A percentile compares a stretch with the other conserved stretches of the same genome.
phyloP scores from a whole-genome alignment of 2,113 vertebrate genomes.

The Oenanthe melanoleuca region DNA sequence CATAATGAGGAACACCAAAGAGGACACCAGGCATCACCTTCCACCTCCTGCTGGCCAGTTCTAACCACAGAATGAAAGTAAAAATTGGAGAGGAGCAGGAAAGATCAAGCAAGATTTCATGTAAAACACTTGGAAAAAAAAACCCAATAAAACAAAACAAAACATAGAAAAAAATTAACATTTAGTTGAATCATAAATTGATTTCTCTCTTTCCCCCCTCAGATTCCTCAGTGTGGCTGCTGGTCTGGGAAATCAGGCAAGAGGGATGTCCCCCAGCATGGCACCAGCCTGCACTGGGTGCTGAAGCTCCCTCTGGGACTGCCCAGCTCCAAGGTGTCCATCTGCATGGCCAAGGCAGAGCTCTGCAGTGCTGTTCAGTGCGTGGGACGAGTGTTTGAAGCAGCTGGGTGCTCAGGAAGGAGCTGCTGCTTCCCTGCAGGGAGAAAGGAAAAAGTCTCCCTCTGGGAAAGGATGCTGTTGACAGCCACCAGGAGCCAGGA shows the following conservation, averaged over 20 bases:
- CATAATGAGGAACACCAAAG: neutral
- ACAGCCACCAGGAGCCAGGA: neutral
- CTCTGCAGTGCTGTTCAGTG: neutral
- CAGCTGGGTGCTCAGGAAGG: neutral
- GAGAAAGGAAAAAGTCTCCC: neutral
- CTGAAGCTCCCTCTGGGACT: neutral
- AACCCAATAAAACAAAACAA: neutral
- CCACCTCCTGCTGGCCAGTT: neutral
- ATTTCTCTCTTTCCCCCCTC: neutral
- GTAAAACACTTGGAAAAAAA: neutral
- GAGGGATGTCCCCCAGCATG: rapidly evolving
- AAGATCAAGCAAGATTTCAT: neutral
- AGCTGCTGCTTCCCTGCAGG: neutral
- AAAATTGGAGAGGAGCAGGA: neutral
- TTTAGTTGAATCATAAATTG: neutral
- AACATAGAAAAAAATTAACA: neutral
- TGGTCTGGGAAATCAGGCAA: neutral
- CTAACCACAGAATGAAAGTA: neutral
- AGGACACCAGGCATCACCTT: neutral
- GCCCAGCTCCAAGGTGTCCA: neutral
- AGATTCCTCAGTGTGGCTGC: neutral
- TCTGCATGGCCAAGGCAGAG: neutral
- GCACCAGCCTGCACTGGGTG: rapidly evolving
- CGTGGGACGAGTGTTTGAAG: rapidly evolving
- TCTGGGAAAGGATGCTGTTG: neutral